Evolutionary conservation across 2,113 vertebrate genomes (phyloP).

Genomic region (Camelus bactrianus): DNA sequence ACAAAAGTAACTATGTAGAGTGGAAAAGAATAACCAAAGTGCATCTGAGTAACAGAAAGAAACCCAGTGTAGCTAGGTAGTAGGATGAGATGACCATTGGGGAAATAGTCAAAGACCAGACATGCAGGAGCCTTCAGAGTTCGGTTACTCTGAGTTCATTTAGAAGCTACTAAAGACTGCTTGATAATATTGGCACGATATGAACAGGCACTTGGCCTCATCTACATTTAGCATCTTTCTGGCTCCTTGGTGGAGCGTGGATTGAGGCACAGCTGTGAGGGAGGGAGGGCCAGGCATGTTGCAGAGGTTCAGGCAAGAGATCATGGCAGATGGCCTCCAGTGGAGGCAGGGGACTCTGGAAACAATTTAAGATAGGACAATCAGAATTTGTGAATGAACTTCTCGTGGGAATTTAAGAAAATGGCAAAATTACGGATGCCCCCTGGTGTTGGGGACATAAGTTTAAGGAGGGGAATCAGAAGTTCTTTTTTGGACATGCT

Average conservation of each 20-base stretch:
- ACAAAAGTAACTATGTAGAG: not conserved
- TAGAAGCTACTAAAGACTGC: not conserved
- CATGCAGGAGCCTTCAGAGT: not conserved
- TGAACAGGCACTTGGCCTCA: not conserved
- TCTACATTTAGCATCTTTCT: not conserved
- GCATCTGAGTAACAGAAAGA: not conserved
- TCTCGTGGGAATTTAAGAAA: not conserved
- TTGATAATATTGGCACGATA: not conserved
- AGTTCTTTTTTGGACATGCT: not conserved
- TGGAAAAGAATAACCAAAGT: not conserved
- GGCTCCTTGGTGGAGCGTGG: not conserved
- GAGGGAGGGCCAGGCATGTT: not conserved
- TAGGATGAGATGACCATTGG: not conserved
- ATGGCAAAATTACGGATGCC: not conserved
- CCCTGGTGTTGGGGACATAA: not conserved
- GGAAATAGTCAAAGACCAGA: not conserved
- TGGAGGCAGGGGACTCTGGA: not conserved
- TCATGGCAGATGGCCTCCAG: not conserved
- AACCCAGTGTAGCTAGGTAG: not conserved
- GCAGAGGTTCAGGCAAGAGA: not conserved
- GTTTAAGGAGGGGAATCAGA: not conserved
- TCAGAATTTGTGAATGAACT: not conserved
- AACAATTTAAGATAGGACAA: not conserved
- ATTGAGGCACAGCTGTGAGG: not conserved
- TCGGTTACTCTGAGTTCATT: not conserved